Base-by-base conservation (phyloP, 2,888 invertebrate genomes). In the Malthinus flaveolus region DNA sequence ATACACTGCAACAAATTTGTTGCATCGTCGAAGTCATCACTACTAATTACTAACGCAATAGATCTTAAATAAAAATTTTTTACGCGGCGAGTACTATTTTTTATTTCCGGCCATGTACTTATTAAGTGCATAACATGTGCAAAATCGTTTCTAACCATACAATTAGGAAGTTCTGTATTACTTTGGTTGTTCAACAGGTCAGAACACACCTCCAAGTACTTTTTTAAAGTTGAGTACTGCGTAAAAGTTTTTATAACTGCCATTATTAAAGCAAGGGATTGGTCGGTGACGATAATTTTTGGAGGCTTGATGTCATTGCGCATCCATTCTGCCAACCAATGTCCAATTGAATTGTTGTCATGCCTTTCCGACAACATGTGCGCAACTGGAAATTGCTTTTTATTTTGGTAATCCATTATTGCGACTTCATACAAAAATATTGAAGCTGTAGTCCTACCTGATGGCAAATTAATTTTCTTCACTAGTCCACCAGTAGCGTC, bases 321-420 rank as follows among this genome's bases (percentile, higher is more conserved):
- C 2, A 47, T 8, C 47, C 47, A 47, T 9, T 47, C 47, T 3
- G n/a, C 11, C 7, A 47, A 11, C 47, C 47, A 47, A 3, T 32
- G 3, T 32, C n/a, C 10, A 1, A 46, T 46, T 32, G 32, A 5
- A 46, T 31, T 46, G 13, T 42, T 42, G 4, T 42, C 7, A 13
- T 33, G 33, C 10, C 46, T 13, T 10, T 46, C 46, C 9, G 46
- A 23, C 7, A 32, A n/a, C 46, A 46, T 46, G 32, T 46, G 46
- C 7, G 9, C 6, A 4, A 46, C 46, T 7, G 32, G 2, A 13
- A 8, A 45, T 32, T 46, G 32, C 1, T 1, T 15, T 11, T 46
- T 32, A 23, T 2, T 5, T 23, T 23, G 3, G 5, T 23, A 23
- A 23, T 23, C 23, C 23, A 23, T 23, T 23, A 23, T 5, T 23